A percentile compares a stretch with the other conserved stretches of the same genome.
Conservation (phyloP, 2,888 invertebrate genomes). For the Phaonia tiefii region DNA sequence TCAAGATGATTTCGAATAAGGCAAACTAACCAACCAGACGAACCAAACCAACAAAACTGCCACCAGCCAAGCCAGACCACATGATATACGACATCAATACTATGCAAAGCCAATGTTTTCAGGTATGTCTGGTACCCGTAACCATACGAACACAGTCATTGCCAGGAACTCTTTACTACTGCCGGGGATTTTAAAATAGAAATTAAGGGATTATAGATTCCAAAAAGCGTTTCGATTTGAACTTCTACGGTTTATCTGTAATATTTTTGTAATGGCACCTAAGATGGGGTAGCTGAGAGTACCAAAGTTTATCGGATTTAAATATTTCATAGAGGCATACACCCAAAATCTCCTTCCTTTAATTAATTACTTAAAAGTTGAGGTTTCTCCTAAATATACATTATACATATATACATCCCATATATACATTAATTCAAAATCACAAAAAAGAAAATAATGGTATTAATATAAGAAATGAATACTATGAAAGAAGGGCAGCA, state of each 20-base stretch:
- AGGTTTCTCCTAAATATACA: background rate
- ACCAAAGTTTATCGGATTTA: slow-evolving; percentile 50
- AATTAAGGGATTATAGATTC: slow-evolving; percentile 30
- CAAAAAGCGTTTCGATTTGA: slow-evolving; percentile 9
- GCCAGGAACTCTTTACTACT: background rate
- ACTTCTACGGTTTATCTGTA: background rate
- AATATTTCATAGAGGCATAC: slow-evolving; percentile 53
- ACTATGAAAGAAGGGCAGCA: no score
- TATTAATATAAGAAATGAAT: slow-evolving; percentile 46
- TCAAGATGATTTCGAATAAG: slow-evolving; percentile 6
- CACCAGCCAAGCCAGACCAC: slow-evolving; percentile 24
- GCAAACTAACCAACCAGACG: no score
- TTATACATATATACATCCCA: slow-evolving; percentile 33
- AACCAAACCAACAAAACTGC: slow-evolving; percentile 7
- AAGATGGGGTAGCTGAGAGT: slow-evolving; percentile 31
- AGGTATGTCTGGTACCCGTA: slow-evolving; percentile 39
- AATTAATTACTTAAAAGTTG: slow-evolving; percentile 58
- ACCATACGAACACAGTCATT: background rate
- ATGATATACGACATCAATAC: slow-evolving; percentile 38
- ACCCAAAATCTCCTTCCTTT: slow-evolving; percentile 31
- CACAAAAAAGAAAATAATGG: slow-evolving; percentile 51
- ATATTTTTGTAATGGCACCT: slow-evolving; percentile 19
- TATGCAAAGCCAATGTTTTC: slow-evolving; percentile 54
- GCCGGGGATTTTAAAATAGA: slow-evolving; percentile 25
- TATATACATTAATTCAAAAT: slow-evolving; percentile 60